Base-by-base conservation (phyloP, 2,888 invertebrate species). In the Rutpela maculata region DNA sequence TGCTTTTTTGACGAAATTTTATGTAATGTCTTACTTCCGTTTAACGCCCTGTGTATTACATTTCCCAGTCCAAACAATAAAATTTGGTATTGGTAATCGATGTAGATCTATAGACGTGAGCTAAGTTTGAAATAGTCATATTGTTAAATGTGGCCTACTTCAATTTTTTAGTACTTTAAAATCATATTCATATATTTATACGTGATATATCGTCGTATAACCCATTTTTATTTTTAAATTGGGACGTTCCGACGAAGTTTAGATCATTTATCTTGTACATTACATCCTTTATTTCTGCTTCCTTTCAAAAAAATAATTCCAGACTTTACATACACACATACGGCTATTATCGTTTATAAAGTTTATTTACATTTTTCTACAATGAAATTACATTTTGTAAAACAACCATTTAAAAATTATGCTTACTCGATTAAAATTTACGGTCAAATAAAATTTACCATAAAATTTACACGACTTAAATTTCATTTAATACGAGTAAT, bases 381-480 rank as follows among this genome's bases (percentile, higher is more conserved):
- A n/a, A n/a, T 50, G 50, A 50, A 50, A 50, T 50, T n/a, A 15
- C 43, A 15, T 43, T 43, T 12, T 43, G 43, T 43, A n/a, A 50
- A 50, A 50, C 50, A 15, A n/a, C 50, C 6, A 50, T 50, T 50
- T n/a, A n/a, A 50, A n/a, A 15, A n/a, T 50, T 50, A 50, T n/a
- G 50, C 50, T n/a, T 17, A 50, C 43, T 50, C 22, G 18, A 59
- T 18, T 22, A 12, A 59, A 59, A 59, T 59, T 59, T 59, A 59
- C 59, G 18, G 59, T 22, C 59, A 22, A 59, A 18, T 59, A 59
- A 22, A 59, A 22, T 22, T 3, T 6, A 18, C 19, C 22, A 59
- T 59, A 59, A 59, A 59, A 59, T 59, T 19, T 59, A 59, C 18
- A 59, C 59, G 59, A 12, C 59, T 59, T 59, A 59, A 59, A 59